Conservation (phyloP, 2,797 vertebrate species). For the Orientallactaga sibirica region DNA sequence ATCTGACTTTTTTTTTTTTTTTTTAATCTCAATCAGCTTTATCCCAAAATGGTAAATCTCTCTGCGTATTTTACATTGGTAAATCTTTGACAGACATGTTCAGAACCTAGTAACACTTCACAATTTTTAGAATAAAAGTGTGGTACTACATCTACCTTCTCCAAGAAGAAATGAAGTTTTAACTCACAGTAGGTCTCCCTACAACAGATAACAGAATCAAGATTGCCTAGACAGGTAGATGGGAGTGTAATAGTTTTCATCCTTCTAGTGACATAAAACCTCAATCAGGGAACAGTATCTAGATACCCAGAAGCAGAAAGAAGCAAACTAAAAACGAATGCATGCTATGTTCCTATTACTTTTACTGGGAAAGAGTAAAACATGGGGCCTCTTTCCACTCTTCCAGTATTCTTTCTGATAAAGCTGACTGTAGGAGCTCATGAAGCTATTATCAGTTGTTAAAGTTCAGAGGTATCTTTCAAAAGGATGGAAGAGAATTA, state of each 20-base stretch:
- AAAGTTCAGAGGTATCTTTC: not conserved
- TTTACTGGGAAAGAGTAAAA: not conserved
- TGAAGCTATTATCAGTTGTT: not conserved
- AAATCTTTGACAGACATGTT: not conserved
- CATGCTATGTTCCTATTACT: too few species aligned
- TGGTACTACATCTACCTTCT: not conserved
- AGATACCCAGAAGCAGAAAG: not conserved
- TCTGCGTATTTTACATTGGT: not conserved
- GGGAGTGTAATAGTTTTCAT: not conserved
- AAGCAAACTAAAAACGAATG: not conserved
- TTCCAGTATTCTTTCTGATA: not conserved
- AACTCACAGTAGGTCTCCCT: not conserved
- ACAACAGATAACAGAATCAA: not conserved
- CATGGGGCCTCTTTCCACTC: not conserved
- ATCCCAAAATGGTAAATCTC: not conserved
- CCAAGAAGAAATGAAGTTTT: not conserved
- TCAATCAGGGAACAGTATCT: not conserved
- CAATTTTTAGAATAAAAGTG: not conserved
- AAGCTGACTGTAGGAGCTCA: not conserved
- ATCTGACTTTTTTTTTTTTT: constrained; percentile 10
- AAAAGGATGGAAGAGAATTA: not conserved
- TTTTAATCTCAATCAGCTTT: not conserved
- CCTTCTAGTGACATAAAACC: not conserved
- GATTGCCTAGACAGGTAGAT: not conserved
- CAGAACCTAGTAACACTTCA: not conserved